Percentiles rank a stretch among this genome's conserved stretches.
phyloP scores from a whole-genome alignment of 2,888 invertebrate species.

The Lycophotia porphyrea region DNA sequence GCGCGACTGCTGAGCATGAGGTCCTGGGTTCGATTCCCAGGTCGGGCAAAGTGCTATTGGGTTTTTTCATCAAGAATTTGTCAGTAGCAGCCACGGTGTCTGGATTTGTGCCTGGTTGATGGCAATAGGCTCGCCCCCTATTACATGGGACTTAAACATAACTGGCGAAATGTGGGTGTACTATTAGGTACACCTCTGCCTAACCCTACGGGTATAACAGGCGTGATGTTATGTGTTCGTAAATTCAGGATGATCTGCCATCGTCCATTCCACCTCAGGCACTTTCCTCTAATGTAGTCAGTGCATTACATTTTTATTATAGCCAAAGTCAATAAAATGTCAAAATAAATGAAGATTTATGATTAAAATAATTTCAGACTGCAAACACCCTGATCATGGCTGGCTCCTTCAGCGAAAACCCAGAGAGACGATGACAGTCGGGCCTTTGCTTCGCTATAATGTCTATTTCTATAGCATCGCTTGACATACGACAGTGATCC shows the following conservation, averaged over 20 bases:
- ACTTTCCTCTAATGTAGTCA: background rate
- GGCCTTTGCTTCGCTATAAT: background rate
- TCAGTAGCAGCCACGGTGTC: too few relatives aligned
- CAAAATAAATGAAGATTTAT: background rate
- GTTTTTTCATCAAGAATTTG: too few relatives aligned
- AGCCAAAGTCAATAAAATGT: background rate
- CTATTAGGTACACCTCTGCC: too few relatives aligned
- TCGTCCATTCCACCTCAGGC: background rate
- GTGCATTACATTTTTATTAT: background rate
- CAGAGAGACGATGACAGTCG: background rate
- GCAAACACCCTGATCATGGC: background rate
- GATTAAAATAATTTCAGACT: background rate
- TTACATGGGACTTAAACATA: too few relatives aligned
- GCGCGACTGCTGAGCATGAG: too few relatives aligned
- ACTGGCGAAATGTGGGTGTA: too few relatives aligned
- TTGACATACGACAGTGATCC: conserved; percentile 3
- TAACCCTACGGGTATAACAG: too few relatives aligned
- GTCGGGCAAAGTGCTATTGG: too few relatives aligned
- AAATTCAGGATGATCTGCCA: background rate
- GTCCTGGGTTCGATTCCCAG: too few relatives aligned
- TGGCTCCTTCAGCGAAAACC: background rate
- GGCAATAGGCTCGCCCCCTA: too few relatives aligned
- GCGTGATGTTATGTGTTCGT: too few relatives aligned
- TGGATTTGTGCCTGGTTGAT: too few relatives aligned
- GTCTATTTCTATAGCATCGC: conserved; percentile 6